phyloP scores from a whole-genome alignment of 1,140 invertebrate genomes.

The Trissolcus basalis region DNA sequence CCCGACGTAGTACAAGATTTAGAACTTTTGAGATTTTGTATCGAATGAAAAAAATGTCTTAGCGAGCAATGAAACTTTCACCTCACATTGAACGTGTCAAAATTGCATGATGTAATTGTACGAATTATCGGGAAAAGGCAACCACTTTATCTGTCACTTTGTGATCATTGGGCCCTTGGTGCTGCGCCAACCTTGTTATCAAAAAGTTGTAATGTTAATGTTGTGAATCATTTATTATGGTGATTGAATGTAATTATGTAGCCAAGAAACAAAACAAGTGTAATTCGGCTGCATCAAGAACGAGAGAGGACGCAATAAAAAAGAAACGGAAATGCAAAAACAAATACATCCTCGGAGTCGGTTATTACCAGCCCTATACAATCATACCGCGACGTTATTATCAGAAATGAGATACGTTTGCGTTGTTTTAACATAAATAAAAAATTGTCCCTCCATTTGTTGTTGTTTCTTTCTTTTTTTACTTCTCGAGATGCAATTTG shows the following conservation, averaged over 20 bases:
- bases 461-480: no score
- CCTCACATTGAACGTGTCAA: conserved; percentile 40
- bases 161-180: conserved; percentile 7
- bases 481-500: no score
- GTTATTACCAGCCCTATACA: background rate
- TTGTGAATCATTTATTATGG: conserved; percentile 23
- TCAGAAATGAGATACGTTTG: no score
- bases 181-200: conserved; percentile 30
- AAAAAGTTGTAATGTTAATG: conserved; percentile 13
- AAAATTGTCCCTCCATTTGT: no score
- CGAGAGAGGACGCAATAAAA: no score
- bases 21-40: no score
- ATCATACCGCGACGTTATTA: no score
- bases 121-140: conserved; percentile 26
- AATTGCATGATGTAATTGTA: conserved; percentile 42
- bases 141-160: conserved; percentile 28
- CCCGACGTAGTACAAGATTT: no score
- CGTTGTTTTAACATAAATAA: no score
- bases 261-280: conserved; percentile 12
- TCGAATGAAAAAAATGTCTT: no score
- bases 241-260: conserved; percentile 19
- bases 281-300: background rate
- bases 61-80: conserved; percentile 50
- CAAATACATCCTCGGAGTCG: conserved; percentile 5
- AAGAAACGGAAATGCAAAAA: conserved; percentile 6